Evolutionary conservation across 2,888 invertebrate species (phyloP).

Genomic region (Meteorus colon): DNA sequence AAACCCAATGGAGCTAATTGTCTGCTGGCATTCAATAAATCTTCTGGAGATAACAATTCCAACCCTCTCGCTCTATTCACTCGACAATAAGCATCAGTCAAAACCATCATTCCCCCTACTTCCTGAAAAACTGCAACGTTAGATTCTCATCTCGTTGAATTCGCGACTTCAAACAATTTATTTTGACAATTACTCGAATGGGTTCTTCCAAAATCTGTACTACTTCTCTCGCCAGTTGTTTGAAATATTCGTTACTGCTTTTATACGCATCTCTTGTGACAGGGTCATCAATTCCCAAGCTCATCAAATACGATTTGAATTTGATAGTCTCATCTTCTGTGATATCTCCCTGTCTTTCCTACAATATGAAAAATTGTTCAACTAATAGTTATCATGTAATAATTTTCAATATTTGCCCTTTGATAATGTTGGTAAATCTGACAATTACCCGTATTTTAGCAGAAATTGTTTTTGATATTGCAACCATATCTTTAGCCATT

Average conservation of each 20-base stretch:
- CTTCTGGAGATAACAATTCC: conserved; percentile 97
- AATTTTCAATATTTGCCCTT: not conserved
- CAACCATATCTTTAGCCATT: conserved; percentile 98
- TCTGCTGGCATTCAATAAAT: conserved; percentile 93
- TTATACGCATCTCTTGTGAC: conserved; percentile 94
- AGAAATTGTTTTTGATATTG: conserved; percentile 92
- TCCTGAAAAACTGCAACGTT: conserved; percentile 76
- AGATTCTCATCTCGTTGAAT: not conserved
- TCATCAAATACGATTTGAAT: conserved; percentile 96
- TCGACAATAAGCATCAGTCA: conserved; percentile 97
- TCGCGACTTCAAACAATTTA: not conserved
- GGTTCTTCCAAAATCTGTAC: conserved; percentile 87
- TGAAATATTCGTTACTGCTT: conserved; percentile 89
- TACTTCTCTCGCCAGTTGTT: conserved; percentile 89
- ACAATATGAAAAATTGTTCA: conserved; percentile 56
- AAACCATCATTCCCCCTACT: conserved; percentile 95
- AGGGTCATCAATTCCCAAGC: conserved; percentile 98
- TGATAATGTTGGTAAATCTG: conserved; percentile 14
- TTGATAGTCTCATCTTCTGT: conserved; percentile 97
- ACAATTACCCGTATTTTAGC: conserved; percentile 85
- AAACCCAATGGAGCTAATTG: conserved; percentile 79
- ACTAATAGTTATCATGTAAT: not conserved
- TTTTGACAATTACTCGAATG: conserved; percentile 78
- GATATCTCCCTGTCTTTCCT: conserved; percentile 95
- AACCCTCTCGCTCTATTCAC: conserved; percentile 97